These are phyloP conservation scores for Apostichopus parvimensis DNA, from an alignment of 35 echinoderm and acorn worm genomes.

Conservation along the genomic window DNA sequence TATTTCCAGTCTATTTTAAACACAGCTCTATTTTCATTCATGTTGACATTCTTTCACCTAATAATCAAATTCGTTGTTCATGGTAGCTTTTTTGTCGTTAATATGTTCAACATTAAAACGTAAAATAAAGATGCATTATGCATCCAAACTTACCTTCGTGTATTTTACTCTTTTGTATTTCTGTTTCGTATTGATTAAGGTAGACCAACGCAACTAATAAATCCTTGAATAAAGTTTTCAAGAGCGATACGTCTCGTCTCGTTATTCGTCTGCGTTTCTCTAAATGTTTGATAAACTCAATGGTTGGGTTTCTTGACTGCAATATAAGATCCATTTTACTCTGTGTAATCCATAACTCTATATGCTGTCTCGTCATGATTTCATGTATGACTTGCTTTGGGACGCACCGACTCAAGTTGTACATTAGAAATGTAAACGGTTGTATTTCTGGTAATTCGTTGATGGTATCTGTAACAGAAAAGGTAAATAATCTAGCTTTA, in stretches of 20 bases:
- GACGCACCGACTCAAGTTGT: not conserved
- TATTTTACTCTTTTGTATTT: not conserved
- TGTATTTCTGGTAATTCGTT: not conserved
- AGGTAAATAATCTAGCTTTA: not conserved
- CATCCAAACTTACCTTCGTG: not conserved
- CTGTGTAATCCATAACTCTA: not conserved
- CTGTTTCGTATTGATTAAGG: constrained; percentile 1
- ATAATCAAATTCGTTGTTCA: no score
- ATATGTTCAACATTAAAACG: no score
- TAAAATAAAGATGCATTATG: no score
- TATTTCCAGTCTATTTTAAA: no score
- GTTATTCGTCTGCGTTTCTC: not conserved
- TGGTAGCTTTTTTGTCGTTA: no score
- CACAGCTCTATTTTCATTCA: no score
- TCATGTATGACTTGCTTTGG: not conserved
- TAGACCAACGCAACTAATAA: not conserved
- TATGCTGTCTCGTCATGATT: not conserved
- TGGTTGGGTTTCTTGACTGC: not conserved
- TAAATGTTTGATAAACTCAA: not conserved
- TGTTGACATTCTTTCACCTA: no score
- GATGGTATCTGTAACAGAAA: not conserved
- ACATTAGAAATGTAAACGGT: constrained; percentile 7
- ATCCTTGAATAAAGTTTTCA: not conserved
- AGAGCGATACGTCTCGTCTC: not conserved
- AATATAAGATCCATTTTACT: not conserved